Evolutionary conservation across 2,888 invertebrate genomes (phyloP), one percentile per base, ranked within the genome.

Genomic region (Parnassius apollo): DNA sequence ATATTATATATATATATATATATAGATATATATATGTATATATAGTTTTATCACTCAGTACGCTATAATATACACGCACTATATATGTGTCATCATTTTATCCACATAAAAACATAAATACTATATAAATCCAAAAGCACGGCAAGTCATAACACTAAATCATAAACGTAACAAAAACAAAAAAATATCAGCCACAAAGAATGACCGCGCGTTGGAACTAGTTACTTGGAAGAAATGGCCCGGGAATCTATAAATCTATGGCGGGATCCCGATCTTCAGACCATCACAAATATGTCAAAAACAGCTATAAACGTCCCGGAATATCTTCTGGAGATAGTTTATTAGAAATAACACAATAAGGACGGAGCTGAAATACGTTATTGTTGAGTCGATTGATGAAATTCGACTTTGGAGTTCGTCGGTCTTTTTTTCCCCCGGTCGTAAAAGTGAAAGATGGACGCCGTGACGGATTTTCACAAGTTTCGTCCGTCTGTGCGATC

Each of bases 281-380:
- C 81, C 88, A 82, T 91, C 91, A 91, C 90, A 90, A 90, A 90
- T 88, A 89, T 90, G 91, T 91, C 91, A 89, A 76, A 85, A 83
- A 78, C 68, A 81, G 81, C 83, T 77, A 86, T 88, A 88, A 86
- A 82, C 76, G 83, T 83, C 84, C 73, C 72, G 68, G 78, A 80
- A 76, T 80, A 82, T 83, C 79, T 76, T 79, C 77, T 69, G 71
- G 75, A 80, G 84, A 86, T 88, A 83, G 83, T 88, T 88, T 88
- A 88, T 89, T 86, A 82, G 78, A 73, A 71, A 75, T 75, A 78
- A 78, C 77, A 86, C 86, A 85, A 86, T 85, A 83, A 81, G 76
- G 67, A 52, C 57, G 72, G 71, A 67, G 69, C 65, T 68, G 75
- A 77, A 77, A 80, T 82, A 69, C 68, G 71, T 70, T 72, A 80